Conservation (phyloP, 2,797 vertebrate genomes). For the Chrosomus eos region DNA sequence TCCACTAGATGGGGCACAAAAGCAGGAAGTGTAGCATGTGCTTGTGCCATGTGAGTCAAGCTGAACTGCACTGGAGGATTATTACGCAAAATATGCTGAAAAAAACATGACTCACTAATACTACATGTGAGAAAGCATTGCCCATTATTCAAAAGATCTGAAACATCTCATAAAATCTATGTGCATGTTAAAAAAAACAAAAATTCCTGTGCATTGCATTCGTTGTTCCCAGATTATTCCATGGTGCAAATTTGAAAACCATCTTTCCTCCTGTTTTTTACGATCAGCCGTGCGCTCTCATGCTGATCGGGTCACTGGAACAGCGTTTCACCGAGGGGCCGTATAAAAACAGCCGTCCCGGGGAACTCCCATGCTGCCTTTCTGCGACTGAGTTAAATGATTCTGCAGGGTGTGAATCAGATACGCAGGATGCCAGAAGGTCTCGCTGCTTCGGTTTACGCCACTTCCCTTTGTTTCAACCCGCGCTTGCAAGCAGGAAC, state of each 20-base stretch:
- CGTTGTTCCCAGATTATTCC: background rate
- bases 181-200: background rate
- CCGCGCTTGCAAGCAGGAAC: conserved; percentile 28
- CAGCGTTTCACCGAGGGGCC: background rate
- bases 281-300: background rate
- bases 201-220: background rate
- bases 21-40: conserved; percentile 44
- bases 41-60: conserved; percentile 46
- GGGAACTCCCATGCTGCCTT: conserved; percentile 44
- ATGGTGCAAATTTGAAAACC: background rate
- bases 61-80: conserved; percentile 41
- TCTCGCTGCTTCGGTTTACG: conserved; percentile 45
- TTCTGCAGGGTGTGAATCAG: conserved; percentile 48
- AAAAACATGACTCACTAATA: conserved; percentile 33
- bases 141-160: background rate
- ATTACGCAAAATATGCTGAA: conserved; percentile 45
- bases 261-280: background rate
- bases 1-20: conserved; percentile 63
- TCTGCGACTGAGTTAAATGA: conserved; percentile 41
- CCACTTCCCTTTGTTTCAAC: conserved; percentile 57
- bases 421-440: conserved; percentile 42
- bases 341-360: conserved; percentile 34
- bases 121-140: background rate
- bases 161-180: background rate
- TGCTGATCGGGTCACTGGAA: conserved; percentile 15